Conservation (phyloP, 1,140 invertebrate species). For the Stegodyphus dumicola region DNA sequence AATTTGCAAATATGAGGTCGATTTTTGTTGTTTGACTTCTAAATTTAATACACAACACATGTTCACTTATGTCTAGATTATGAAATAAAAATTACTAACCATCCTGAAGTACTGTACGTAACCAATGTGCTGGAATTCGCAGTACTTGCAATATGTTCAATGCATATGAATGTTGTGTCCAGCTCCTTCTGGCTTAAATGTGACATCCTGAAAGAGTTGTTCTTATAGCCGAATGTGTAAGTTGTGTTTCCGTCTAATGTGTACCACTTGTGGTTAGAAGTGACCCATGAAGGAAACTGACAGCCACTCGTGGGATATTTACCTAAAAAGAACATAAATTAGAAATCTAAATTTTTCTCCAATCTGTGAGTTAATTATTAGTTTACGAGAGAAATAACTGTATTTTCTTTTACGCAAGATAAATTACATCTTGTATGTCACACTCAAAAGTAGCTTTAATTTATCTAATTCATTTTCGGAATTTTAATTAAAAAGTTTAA, state of each 20-base stretch:
- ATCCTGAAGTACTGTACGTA: slow-evolving; percentile 62
- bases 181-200: slow-evolving; percentile 8
- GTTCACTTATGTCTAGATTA: too few relatives aligned
- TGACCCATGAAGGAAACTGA: slow-evolving; percentile 64
- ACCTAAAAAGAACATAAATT: slow-evolving; percentile 69
- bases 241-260: slow-evolving; percentile 71
- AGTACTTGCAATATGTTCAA: slow-evolving; percentile 21
- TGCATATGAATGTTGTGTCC: slow-evolving; percentile 59
- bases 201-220: slow-evolving; percentile 73
- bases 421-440: too few relatives aligned
- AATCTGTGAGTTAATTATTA: too few relatives aligned
- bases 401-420: too few relatives aligned
- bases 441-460: too few relatives aligned
- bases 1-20: too few relatives aligned
- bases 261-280: slow-evolving; percentile 62
- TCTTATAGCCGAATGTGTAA: slow-evolving; percentile 78
- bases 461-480: too few relatives aligned
- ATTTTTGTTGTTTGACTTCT: too few relatives aligned
- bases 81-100: slow-evolving; percentile 54
- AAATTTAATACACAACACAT: too few relatives aligned
- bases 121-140: slow-evolving; percentile 53
- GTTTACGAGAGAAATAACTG: too few relatives aligned
- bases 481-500: too few relatives aligned
- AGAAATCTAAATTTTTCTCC: background rate
- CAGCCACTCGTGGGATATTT: slow-evolving; percentile 70